These are phyloP conservation scores for Salvator merianae DNA, from an alignment of 2,113 vertebrate genomes.

Conservation along the genomic window DNA sequence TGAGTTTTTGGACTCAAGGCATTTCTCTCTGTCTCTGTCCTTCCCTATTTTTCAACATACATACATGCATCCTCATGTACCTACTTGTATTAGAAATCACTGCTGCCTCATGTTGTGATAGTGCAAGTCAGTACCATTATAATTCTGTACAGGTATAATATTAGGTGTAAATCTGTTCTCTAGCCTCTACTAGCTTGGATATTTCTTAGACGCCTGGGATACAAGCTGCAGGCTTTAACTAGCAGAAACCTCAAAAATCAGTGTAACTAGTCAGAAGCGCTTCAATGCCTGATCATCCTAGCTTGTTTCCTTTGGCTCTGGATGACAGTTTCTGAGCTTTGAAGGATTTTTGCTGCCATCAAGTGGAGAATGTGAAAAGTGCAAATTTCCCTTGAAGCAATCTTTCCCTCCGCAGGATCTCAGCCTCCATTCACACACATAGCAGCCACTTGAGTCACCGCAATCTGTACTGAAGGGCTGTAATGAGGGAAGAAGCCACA, in stretches of 20 bases:
- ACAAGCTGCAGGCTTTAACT: constrained; percentile 52
- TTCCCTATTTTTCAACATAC: not conserved
- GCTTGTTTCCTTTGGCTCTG: constrained; percentile 46
- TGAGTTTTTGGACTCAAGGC: constrained; percentile 1
- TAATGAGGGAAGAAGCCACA: no score
- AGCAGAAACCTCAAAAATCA: constrained; percentile 58
- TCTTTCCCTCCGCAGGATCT: not conserved
- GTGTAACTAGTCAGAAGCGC: constrained; percentile 53
- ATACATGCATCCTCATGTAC: not conserved
- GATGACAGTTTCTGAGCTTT: constrained; percentile 43
- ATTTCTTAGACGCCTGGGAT: constrained; percentile 40
- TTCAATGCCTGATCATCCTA: constrained; percentile 38
- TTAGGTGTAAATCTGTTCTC: constrained; percentile 36
- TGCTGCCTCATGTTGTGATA: constrained; percentile 52
- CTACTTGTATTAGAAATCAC: constrained; percentile 28
- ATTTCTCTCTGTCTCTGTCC: constrained; percentile 17
- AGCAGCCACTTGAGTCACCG: no score
- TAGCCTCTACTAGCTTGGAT: constrained; percentile 30
- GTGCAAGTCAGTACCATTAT: not conserved
- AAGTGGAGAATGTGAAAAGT: constrained; percentile 49
- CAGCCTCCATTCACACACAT: no score
- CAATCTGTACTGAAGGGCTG: no score
- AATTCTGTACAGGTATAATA: constrained; percentile 19
- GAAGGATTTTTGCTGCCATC: constrained; percentile 69
- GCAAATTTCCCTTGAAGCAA: not conserved